Evolutionary conservation across 2,113 vertebrate genomes (phyloP).

Genomic region (Laticauda laticaudata): DNA sequence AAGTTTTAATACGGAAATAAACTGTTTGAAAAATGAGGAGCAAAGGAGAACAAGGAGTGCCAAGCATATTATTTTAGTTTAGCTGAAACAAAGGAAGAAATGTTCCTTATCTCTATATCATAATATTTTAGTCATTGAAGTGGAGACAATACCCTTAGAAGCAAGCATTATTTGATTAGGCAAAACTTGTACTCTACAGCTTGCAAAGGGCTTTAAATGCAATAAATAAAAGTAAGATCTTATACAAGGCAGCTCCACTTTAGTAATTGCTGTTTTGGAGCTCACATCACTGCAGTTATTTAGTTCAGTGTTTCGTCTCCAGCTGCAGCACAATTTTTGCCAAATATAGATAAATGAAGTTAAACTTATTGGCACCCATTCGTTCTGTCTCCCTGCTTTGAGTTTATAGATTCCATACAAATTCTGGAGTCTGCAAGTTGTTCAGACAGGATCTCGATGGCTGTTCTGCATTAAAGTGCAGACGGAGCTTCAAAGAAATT

Average conservation of each 20-base stretch:
- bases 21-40: not conserved
- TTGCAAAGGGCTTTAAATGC: slow-evolving; percentile 65
- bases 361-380: slow-evolving; percentile 78
- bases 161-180: slow-evolving; percentile 48
- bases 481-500: slow-evolving; percentile 27
- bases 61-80: not conserved
- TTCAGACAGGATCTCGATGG: slow-evolving; percentile 39
- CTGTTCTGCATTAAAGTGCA: slow-evolving; percentile 37
- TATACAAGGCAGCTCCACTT: slow-evolving; percentile 67
- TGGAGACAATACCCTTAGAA: slow-evolving; percentile 25
- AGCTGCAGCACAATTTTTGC: slow-evolving; percentile 82
- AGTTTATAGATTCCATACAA: slow-evolving; percentile 73
- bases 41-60: slow-evolving; percentile 5
- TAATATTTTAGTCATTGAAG: slow-evolving; percentile 19
- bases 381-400: slow-evolving; percentile 69
- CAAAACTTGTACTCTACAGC: slow-evolving; percentile 59
- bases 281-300: slow-evolving; percentile 74
- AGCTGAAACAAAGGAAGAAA: slow-evolving; percentile 7
- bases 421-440: slow-evolving; percentile 58
- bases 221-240: slow-evolving; percentile 77
- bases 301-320: slow-evolving; percentile 78
- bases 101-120: slow-evolving; percentile 20
- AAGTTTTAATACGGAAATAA: not conserved
- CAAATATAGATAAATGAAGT: slow-evolving; percentile 86
- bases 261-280: slow-evolving; percentile 77